Base-by-base conservation (phyloP, 2,888 invertebrate genomes). In the Pristionchus arcanus region DNA sequence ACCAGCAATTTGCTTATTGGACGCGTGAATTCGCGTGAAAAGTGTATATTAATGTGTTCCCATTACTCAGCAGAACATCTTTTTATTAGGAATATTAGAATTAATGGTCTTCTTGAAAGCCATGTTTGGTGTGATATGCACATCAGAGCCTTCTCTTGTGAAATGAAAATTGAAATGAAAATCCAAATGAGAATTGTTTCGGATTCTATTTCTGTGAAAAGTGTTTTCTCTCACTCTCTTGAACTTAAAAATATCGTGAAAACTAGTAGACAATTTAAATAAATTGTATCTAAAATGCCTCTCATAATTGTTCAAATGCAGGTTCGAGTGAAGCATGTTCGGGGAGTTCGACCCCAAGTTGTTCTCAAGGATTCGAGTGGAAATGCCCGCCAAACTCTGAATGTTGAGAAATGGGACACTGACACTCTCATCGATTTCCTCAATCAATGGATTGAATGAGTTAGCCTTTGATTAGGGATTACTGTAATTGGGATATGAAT, bases 321-420 rank as follows among this genome's bases (percentile, higher is more conserved):
- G 84, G 97, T 99, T 84, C 97, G 97, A 37, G 88, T 88, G 34
- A 88, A 88, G 95, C 98, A 98, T 95, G 97, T 98, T 0, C 97
- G 98, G 91, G 99, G 98, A 11, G 96, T 98, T 90, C 98, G 98
- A 96, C 99, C 99, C 0, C 97, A 98, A 91, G 98, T 99, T 83
- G 97, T 98, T 95, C 96, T 99, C 87, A 96, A 97, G 89, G 97
- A 98, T 95, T 97, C 97, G 91, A 91, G 91, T 89, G 93, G 94
- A 34, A 90, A 91, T 37, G 90, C 93, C 9, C 92, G 93, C 71
- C 94, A 94, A 91, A 95, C 97, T 37, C 97, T 99, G 53, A 98
- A 98, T 88, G 98, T 99, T 95, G 98, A 98, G 94, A 98, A 98
- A 95, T 99, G 99, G 99, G 98, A 98, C 95, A 99, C 99, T 0